Evolutionary conservation across 92 coral and sea anemone species (phyloP).

Genomic region (Zoanthus solanderi): DNA sequence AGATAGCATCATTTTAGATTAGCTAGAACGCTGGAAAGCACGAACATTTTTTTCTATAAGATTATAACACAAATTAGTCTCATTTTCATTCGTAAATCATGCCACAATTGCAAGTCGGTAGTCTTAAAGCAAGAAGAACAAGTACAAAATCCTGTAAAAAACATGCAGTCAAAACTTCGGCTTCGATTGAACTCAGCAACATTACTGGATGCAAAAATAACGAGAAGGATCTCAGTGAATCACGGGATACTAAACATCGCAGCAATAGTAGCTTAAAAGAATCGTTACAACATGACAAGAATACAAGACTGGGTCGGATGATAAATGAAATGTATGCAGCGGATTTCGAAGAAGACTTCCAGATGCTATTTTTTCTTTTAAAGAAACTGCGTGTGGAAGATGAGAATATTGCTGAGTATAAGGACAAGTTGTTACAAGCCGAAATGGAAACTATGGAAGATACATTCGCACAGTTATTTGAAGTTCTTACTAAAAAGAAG

Average conservation of each 20-base stretch:
- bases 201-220: neutral
- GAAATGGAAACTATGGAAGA: conserved; percentile 17
- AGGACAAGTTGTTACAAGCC: conserved; percentile 10
- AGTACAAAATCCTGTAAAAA: neutral
- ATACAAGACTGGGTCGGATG: conserved; percentile 5
- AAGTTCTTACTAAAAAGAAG: neutral
- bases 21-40: neutral
- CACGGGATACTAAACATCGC: neutral
- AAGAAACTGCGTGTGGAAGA: conserved; percentile 13
- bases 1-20: neutral
- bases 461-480: conserved; percentile 24
- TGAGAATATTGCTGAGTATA: conserved; percentile 13
- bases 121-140: neutral
- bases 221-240: neutral
- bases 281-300: neutral
- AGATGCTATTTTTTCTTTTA: conserved; percentile 4
- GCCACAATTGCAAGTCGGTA: neutral
- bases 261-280: neutral
- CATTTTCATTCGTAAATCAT: neutral
- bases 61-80: neutral
- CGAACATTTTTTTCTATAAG: neutral
- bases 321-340: conserved; percentile 46
- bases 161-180: neutral
- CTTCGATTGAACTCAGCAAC: neutral
- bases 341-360: conserved; percentile 35